Evolutionary conservation across 2,888 invertebrate genomes (phyloP).

Genomic region (Drosophila conformis): DNA sequence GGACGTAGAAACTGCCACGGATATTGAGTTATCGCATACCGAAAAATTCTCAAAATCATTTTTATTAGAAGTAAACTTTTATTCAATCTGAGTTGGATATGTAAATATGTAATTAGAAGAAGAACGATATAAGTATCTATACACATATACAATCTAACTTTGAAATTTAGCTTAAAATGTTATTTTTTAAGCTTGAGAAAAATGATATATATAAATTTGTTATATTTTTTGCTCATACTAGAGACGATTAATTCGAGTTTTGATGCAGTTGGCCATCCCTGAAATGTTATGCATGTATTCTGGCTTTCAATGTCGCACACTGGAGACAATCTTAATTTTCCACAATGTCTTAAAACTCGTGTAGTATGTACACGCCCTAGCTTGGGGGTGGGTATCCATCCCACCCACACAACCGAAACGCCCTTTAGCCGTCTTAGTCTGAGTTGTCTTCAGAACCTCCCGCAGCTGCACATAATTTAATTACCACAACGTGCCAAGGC

Average conservation of each 20-base stretch:
- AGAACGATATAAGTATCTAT: background rate
- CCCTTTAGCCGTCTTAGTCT: background rate
- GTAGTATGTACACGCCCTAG: background rate
- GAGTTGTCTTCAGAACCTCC: conserved; percentile 16
- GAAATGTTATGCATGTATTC: conserved; percentile 7
- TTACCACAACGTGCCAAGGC: conserved; percentile 65
- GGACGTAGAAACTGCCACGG: background rate
- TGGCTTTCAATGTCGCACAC: conserved; percentile 23
- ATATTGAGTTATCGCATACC: background rate
- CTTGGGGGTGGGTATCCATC: background rate
- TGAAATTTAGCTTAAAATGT: background rate
- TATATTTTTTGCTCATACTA: background rate
- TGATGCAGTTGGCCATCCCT: background rate
- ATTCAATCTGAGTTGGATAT: background rate
- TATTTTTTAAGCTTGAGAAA: too few species aligned
- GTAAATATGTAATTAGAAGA: background rate
- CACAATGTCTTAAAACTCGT: conserved; percentile 35
- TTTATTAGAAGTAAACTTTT: background rate
- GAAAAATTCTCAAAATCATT: background rate
- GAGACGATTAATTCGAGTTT: background rate
- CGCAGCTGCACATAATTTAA: conserved; percentile 68
- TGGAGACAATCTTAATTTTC: conserved; percentile 56
- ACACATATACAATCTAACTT: background rate
- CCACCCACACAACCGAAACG: background rate
- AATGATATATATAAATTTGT: background rate